Evolutionary conservation across 2,888 invertebrate species (phyloP), one percentile per base, ranked within the genome.

Genomic region (Ditylenchus weischeri): DNA sequence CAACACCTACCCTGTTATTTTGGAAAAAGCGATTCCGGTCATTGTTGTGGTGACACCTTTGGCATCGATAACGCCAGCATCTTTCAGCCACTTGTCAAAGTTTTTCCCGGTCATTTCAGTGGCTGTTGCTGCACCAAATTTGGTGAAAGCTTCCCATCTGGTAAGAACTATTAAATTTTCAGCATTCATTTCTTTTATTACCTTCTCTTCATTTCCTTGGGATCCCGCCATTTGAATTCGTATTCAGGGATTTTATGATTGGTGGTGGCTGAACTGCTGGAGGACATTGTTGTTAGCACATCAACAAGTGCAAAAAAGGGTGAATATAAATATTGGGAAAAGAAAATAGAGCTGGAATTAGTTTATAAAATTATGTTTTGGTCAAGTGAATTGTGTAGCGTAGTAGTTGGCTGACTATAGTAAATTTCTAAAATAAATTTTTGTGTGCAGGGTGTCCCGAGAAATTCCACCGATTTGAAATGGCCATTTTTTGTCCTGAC

Each of bases 101-200:
- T 83, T 83, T 69, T 82, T 82, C 60, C 82, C 81, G 36, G 81
- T 82, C 76, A 82, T 82, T 72, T 80, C 81, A 35, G 76, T 78
- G 3, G 79, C 78, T 2, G 76, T 66, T 1, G 77, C 75, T 15
- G 78, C 73, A 54, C 81, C 81, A 64, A 81, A 81, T 68, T 81
- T 81, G 43, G 74, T 69, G 71, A 81, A 81, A 15, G 77, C 72
- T 10, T 80, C 79, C 81, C 81, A 81, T 64, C 76, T 75, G 29
- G 2, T 29, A 29, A 29, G 29, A 29, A 29, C 3, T 29, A 5
- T 29, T 29, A 29, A 4, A 29, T 29, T 29, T 4, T 4, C 5
- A 29, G 29, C 29, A 29, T 29, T 29, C 29, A 29, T 29, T 29
- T 29, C 29, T 35, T 50, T 7, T 35, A 15, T 11, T 48, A 68